Evolutionary conservation across 2,888 invertebrate species (phyloP), one percentile per base, ranked within the genome.

Genomic region (Heliconius ismenius): DNA sequence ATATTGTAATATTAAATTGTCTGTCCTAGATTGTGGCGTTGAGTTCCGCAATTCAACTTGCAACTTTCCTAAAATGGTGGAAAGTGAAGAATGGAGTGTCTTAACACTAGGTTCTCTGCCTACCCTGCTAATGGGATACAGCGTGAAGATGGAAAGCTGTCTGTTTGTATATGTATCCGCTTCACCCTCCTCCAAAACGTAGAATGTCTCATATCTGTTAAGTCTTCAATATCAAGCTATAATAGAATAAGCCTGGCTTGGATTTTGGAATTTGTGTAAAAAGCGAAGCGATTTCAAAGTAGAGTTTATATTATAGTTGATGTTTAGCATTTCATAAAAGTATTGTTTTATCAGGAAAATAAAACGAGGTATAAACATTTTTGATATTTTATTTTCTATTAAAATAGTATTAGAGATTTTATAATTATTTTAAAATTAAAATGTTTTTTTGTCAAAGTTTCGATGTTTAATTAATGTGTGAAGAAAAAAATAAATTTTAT

Each of bases 251-350:
- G 83, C 86, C 83, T 82, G 83, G 85, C 84, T 85, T 86, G 7
- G 73, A 80, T 84, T 82, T 80, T 78, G 78, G 78, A 81, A 80
- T 81, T 78, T 79, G 77, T 77, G 73, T 77, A 39, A 82, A 82
- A 86, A 86, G 86, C 81, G 81, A 84, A 86, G 86, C 87, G 83
- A 82, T 74, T 77, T 80, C 78, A 78, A 65, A 18, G 21, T 89
- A 86, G 84, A 82, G 83, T 87, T 89, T 89, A 84, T 88, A 87
- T 79, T 78, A 81, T 86, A 84, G 85, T 88, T 86, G 86, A 88
- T 89, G 89, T 88, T 86, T 88, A 89, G 87, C 83, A 84, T 89
- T 89, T 89, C 86, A 84, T 89, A 88, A 87, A 86, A 84, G 83
- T 83, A 86, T 87, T 86, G 86, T 88, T 87, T 86, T 86, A 83